phyloP scores from a whole-genome alignment of 2,888 invertebrate species.

The Dicycla oo region DNA sequence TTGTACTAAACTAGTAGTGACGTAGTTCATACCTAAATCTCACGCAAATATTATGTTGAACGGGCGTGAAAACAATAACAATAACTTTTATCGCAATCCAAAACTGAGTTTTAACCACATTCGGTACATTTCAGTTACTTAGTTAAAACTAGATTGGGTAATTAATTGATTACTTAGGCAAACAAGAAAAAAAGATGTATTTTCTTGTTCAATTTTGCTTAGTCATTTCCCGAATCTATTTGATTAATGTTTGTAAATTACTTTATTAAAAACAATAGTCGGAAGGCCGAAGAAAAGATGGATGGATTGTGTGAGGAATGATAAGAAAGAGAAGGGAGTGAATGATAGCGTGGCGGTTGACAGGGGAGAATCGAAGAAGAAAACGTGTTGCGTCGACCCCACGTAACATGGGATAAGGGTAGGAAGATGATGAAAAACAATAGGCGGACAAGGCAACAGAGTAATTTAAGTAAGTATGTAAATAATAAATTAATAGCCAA shows the following conservation, averaged over 20 bases:
- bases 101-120: neutral
- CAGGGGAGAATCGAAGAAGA: too few relatives aligned
- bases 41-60: constrained; percentile 15
- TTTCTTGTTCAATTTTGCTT: neutral
- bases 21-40: neutral
- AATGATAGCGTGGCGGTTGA: too few relatives aligned
- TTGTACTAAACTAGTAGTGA: neutral
- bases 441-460: neutral
- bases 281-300: too few relatives aligned
- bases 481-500: neutral
- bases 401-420: too few relatives aligned
- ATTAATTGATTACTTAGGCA: neutral
- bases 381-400: too few relatives aligned
- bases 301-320: too few relatives aligned
- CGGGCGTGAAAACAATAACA: constrained; percentile 9
- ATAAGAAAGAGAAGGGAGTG: too few relatives aligned
- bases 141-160: constrained; percentile 1
- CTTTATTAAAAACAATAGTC: neutral
- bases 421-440: too few relatives aligned
- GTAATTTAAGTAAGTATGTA: neutral
- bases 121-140: neutral
- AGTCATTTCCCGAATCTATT: neutral
- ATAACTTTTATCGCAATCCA: constrained; percentile 2
- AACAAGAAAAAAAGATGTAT: neutral
- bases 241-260: neutral